Base-by-base conservation (phyloP, 2,888 invertebrate species). In the Hypomecis punctinalis region DNA sequence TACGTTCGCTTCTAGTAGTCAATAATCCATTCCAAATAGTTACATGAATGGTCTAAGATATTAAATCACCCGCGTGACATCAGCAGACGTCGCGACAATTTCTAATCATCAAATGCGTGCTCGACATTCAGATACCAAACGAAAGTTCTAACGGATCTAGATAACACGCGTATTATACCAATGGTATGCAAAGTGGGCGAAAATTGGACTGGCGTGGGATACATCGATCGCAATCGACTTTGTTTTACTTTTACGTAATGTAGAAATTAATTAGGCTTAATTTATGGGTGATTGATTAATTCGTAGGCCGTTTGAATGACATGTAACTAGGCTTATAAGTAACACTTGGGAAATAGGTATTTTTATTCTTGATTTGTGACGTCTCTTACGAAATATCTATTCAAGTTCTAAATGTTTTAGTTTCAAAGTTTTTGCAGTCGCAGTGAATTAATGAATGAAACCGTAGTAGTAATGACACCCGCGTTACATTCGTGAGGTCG, bases 91-190 rank as follows among this genome's bases (percentile, higher is more conserved):
- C 78, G 82, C 76, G 76, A 80, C 84, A 86, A 82, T 90, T 90
- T 89, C 89, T 89, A 89, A 89, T 86, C 86, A 85, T 84, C 67
- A 61, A 71, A 54, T 67, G 67, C 89, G 88, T 89, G 88, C 78
- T 71, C 77, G 68, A 80, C 81, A 88, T 89, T 78, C 69, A 79
- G 79, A 86, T 82, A 70, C 48, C 45, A 74, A 85, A 85, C 75
- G 89, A 89, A 90, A 90, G 89, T 83, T 81, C 73, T 79, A 77
- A 77, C 83, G 85, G 85, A 88, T 88, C 83, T 84, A 81, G 81
- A 80, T 85, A 82, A 76, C 81, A 79, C 75, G 76, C 70, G 67
- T 62, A 66, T 70, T 73, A 71, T 80, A 80, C 78, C 68, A 78
- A 80, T 80, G 70, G 58, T 70, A 75, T 78, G 68, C 69, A 60